Percentiles rank a stretch among this genome's conserved stretches.
Conservation (phyloP, 2,113 vertebrate genomes). For the Thryonomys swinderianus region DNA sequence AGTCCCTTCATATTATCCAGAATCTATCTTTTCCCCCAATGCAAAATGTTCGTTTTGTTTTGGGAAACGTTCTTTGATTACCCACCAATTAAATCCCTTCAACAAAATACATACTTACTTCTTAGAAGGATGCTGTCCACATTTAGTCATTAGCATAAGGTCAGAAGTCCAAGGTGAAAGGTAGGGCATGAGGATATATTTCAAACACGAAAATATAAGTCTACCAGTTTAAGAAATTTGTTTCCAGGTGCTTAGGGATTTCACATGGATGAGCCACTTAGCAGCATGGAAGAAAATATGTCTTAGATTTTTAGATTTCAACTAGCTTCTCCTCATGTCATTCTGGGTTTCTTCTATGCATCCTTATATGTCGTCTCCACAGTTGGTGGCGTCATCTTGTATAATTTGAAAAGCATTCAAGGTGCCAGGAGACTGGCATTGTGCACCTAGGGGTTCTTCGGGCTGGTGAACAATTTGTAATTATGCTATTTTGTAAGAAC, state of each 20-base stretch:
- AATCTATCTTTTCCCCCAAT: not conserved
- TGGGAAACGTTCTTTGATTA: constrained; percentile 1
- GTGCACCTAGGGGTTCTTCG: not conserved
- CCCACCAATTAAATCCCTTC: not conserved
- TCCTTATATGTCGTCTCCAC: not conserved
- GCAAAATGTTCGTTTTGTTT: constrained; percentile 12
- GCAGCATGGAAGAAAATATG: not conserved
- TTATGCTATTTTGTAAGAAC: not conserved
- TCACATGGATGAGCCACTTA: not conserved
- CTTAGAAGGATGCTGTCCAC: not conserved
- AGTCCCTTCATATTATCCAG: not conserved
- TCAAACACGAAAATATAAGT: constrained; percentile 13
- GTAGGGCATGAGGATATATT: not conserved
- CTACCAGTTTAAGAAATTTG: not conserved
- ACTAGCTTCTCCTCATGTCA: not conserved
- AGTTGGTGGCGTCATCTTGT: not conserved
- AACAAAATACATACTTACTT: not conserved
- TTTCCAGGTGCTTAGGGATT: not conserved
- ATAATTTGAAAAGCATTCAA: not conserved
- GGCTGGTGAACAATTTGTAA: not conserved
- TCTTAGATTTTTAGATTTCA: not conserved
- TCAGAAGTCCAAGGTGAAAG: constrained; percentile 26
- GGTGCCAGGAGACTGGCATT: not conserved
- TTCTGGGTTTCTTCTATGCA: not conserved
- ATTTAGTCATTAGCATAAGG: not conserved